Evolutionary conservation across 1,140 invertebrate genomes (phyloP), one percentile per base, ranked within the genome.

Genomic region (Anastatus disparis): DNA sequence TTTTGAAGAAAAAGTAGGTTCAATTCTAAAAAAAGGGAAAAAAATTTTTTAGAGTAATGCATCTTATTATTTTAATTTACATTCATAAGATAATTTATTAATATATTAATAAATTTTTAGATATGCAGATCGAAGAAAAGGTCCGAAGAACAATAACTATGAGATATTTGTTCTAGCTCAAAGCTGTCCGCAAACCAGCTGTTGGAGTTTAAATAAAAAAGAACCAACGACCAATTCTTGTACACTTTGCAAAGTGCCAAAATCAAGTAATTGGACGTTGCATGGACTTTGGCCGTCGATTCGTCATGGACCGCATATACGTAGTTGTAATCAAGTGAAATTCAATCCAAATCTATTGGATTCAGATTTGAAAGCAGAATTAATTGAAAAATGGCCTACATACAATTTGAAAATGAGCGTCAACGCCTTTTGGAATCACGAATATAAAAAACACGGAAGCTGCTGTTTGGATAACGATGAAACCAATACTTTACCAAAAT

Each of bases 201-300:
- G 53, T 13, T 48, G 26, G 40, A 44, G 26, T 13, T 27, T 58
- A 31, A 44, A 58, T 29, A 31, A 17, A 1, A 58, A 24, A 24
- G 46, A 42, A 42, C 24, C 58, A 1, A 20, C 35, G 26, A 2
- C 22, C 0, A 8, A 46, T 7, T 2, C 6, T 1, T 67, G 53
- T 6, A 67, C 40, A 3, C 7, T 6, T 3, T 67, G 53, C 10
- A 35, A 31, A 22, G 3, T 40, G 40, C 17, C 3, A 27, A 27
- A 52, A 44, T 31, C 52, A 2, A n/a, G 13, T 3, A 26, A 52
- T 12, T 66, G 64, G 64, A 66, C 64, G n/a, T 3, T 66, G 0
- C 64, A 66, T 15, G 64, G 64, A 22, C 22, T 66, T 1, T 66
- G 64, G 64, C 64, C 64, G n/a, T 27, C 22, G 9, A 56, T 44